These are phyloP conservation scores for Frieseomelitta varia DNA, from an alignment of 1,140 invertebrate genomes.

Conservation along the genomic window DNA sequence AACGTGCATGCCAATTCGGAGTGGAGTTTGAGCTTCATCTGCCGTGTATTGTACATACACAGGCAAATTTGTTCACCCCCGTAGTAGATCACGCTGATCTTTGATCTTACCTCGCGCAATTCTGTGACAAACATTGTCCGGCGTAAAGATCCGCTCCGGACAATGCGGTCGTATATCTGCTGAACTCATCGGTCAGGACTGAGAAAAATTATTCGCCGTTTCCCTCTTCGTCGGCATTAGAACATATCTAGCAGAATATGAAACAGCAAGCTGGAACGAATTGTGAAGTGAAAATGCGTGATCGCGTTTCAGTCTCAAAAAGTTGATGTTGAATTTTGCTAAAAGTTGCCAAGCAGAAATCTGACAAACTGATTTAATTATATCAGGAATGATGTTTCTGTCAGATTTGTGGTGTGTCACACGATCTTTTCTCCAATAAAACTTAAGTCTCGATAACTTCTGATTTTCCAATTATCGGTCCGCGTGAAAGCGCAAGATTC, in stretches of 20 bases:
- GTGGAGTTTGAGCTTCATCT: neutral
- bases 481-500: too few species aligned
- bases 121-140: neutral
- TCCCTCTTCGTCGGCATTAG: neutral
- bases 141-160: neutral
- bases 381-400: too few species aligned
- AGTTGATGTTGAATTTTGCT: too few species aligned
- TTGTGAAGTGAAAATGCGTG: neutral
- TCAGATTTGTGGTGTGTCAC: too few species aligned
- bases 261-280: neutral
- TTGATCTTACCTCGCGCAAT: neutral
- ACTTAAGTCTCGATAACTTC: neutral
- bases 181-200: neutral
- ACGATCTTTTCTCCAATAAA: neutral
- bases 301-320: neutral
- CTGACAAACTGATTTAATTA: too few species aligned
- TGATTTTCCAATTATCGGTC: neutral
- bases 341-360: too few species aligned
- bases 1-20: neutral
- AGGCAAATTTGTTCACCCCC: neutral
- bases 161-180: neutral
- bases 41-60: neutral
- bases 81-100: neutral
- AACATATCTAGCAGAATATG: neutral
- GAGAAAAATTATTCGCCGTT: neutral